Evolutionary conservation across 1,140 invertebrate genomes (phyloP).

Genomic region (Drosophila ogumai): DNA sequence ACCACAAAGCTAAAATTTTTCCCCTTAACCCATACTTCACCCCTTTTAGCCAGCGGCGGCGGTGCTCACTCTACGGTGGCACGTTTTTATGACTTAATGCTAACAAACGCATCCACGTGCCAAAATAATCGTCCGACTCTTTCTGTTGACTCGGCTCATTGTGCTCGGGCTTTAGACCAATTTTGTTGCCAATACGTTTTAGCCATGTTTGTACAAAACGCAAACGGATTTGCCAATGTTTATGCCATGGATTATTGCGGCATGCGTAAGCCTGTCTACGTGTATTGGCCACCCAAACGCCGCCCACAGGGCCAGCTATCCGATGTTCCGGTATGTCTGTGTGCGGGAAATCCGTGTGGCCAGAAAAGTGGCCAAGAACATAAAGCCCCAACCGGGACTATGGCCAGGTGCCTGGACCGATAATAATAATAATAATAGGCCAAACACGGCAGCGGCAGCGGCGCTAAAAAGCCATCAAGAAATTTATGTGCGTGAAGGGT

Average conservation of each 20-base stretch:
- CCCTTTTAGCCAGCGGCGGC: slow-evolving; percentile 17
- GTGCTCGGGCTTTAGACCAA: slow-evolving; percentile 55
- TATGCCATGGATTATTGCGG: slow-evolving; percentile 82
- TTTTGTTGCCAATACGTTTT: slow-evolving; percentile 81
- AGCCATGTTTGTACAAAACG: slow-evolving; percentile 83
- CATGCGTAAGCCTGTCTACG: slow-evolving; percentile 75
- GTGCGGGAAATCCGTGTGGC: slow-evolving; percentile 54
- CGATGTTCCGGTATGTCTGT: slow-evolving; percentile 21
- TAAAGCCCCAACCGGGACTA: slow-evolving; percentile 47
- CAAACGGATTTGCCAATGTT: slow-evolving; percentile 83
- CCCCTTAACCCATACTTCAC: slow-evolving; percentile 12
- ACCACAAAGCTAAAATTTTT: not conserved
- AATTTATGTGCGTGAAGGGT: slow-evolving; percentile 41
- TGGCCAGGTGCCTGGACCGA: slow-evolving; percentile 57
- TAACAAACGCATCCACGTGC: slow-evolving; percentile 82
- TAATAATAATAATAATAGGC: slow-evolving; percentile 64
- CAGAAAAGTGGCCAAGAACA: slow-evolving; percentile 62
- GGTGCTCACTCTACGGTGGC: slow-evolving; percentile 31
- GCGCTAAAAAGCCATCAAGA: slow-evolving; percentile 57
- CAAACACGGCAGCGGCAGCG: slow-evolving; percentile 29
- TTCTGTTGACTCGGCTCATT: slow-evolving; percentile 78
- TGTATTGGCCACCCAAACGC: slow-evolving; percentile 19
- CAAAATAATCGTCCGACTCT: slow-evolving; percentile 80
- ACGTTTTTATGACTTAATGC: slow-evolving; percentile 84
- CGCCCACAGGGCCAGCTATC: slow-evolving; percentile 9